phyloP scores from a whole-genome alignment of 2,797 vertebrate species.

The Myotis planiceps region DNA sequence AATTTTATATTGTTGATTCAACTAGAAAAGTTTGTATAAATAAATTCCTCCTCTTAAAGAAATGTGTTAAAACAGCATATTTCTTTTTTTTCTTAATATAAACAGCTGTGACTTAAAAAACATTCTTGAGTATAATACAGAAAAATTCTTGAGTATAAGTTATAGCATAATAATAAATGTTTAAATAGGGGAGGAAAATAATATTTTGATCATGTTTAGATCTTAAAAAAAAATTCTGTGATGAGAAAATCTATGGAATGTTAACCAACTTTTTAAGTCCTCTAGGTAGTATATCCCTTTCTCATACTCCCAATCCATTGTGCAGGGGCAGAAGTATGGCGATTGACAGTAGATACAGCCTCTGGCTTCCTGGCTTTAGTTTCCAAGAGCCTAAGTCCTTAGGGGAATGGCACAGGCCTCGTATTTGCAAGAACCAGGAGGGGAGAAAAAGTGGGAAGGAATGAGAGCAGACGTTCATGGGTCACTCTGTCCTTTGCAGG shows the following conservation, averaged over 20 bases:
- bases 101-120: background rate
- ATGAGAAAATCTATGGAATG: background rate
- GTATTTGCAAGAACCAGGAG: background rate
- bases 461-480: accelerated
- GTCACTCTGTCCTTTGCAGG: background rate
- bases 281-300: background rate
- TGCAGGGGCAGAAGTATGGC: background rate
- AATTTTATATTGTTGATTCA: conserved; percentile 7
- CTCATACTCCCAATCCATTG: background rate
- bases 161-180: background rate
- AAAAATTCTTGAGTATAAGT: background rate
- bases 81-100: conserved; percentile 1
- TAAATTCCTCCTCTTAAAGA: conserved; percentile 27
- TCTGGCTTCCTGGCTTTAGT: background rate
- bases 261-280: background rate
- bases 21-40: conserved; percentile 21
- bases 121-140: background rate
- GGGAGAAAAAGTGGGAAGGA: too few relatives aligned
- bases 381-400: background rate
- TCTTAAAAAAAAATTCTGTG: background rate
- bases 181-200: background rate
- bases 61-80: conserved; percentile 38
- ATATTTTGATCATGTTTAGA: background rate
- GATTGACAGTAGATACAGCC: background rate
- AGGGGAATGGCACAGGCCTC: background rate